These are phyloP conservation scores for Thripadectes ignobilis DNA, from an alignment of 2,797 vertebrate species.

Conservation along the genomic window DNA sequence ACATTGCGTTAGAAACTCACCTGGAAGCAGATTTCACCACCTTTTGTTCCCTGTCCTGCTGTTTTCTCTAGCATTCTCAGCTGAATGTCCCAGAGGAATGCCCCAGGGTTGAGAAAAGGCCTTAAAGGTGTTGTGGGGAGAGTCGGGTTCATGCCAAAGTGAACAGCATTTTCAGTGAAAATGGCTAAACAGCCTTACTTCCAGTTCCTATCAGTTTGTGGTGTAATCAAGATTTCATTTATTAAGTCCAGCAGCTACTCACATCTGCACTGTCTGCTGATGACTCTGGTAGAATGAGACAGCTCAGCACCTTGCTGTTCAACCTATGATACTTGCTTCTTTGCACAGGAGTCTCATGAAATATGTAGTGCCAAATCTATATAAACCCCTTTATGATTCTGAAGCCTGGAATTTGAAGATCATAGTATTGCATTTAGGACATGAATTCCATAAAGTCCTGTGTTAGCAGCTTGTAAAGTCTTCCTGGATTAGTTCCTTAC, in stretches of 20 bases:
- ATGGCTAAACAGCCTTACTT: not conserved
- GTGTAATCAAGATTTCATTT: not conserved
- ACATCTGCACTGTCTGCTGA: not conserved
- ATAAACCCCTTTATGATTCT: not conserved
- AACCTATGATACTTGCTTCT: not conserved
- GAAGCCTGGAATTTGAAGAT: not conserved
- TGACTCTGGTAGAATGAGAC: not conserved
- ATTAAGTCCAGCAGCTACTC: not conserved
- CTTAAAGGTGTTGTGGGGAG: not conserved
- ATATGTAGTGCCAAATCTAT: accelerated
- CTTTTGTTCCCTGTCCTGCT: not conserved
- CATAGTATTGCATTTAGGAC: not conserved
- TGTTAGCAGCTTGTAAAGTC: not conserved
- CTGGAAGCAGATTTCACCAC: not conserved
- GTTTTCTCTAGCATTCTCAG: not conserved
- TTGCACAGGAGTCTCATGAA: not conserved
- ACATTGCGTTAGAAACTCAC: not conserved
- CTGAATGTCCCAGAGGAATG: not conserved
- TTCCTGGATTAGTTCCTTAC: not conserved
- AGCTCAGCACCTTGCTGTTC: not conserved
- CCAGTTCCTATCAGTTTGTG: not conserved
- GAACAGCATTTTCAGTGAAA: not conserved
- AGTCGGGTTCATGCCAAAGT: not conserved
- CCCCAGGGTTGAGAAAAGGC: not conserved
- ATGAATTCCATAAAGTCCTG: not conserved